These are phyloP conservation scores for Hippocampus comes DNA, from an alignment of 2,113 vertebrate genomes.

Conservation along the genomic window DNA sequence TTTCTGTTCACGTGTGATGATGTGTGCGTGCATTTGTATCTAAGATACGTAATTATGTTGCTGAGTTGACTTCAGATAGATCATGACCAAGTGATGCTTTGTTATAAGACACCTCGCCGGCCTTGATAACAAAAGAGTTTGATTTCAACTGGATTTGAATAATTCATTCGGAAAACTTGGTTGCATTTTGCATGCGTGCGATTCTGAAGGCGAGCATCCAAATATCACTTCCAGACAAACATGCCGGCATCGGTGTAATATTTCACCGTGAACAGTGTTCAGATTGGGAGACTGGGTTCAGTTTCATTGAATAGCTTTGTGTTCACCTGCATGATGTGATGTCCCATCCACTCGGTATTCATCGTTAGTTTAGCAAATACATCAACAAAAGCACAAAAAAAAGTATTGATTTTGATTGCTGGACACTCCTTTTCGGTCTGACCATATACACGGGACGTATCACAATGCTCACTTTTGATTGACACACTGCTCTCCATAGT, in stretches of 20 bases:
- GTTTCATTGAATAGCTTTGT: constrained; percentile 14
- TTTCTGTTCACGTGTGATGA: too few relatives aligned
- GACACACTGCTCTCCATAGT: not conserved
- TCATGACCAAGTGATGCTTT: constrained; percentile 13
- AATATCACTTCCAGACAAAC: constrained; percentile 15
- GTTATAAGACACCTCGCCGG: not conserved
- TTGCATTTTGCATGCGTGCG: constrained; percentile 1
- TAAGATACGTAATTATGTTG: not conserved
- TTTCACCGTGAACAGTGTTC: constrained; percentile 42
- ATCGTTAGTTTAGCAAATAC: not conserved
- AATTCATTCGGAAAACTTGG: constrained; percentile 8
- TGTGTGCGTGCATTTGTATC: not conserved
- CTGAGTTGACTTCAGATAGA: constrained; percentile 8
- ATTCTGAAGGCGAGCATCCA: constrained; percentile 17
- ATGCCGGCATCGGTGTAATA: constrained; percentile 40
- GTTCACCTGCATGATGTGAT: not conserved
- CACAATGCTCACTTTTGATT: not conserved
- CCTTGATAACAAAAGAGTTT: constrained; percentile 4
- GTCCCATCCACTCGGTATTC: not conserved
- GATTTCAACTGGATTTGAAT: constrained; percentile 9
- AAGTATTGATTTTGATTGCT: not conserved
- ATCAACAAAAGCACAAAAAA: not conserved
- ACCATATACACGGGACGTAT: not conserved
- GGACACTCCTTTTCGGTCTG: not conserved
- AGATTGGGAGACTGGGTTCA: constrained; percentile 18